phyloP scores from a whole-genome alignment of 1,140 invertebrate species.

The Phenacoccus solenopsis region DNA sequence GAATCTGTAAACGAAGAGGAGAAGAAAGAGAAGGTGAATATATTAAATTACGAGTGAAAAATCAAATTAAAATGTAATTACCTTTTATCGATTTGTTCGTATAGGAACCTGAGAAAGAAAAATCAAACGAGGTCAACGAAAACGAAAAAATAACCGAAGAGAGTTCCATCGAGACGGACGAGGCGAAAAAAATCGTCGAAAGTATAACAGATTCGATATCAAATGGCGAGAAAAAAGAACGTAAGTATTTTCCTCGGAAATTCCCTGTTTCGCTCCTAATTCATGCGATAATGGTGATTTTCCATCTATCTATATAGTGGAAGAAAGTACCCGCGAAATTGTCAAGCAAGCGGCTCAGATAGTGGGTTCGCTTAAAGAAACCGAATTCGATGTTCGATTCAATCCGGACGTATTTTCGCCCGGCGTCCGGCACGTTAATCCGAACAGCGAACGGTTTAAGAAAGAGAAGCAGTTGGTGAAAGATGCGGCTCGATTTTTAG shows the following conservation, averaged over 20 bases:
- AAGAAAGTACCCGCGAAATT: slow-evolving; percentile 77
- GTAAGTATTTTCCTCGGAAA: neutral
- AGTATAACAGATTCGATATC: slow-evolving; percentile 69
- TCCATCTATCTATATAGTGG: no score
- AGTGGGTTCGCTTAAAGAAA: slow-evolving; percentile 85
- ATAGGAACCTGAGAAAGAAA: slow-evolving; percentile 22
- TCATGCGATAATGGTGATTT: no score
- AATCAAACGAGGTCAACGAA: slow-evolving; percentile 28
- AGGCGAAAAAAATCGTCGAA: slow-evolving; percentile 85
- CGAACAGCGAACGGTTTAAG: slow-evolving; percentile 48
- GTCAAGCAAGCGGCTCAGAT: slow-evolving; percentile 75
- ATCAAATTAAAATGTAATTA: no score
- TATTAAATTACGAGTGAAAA: no score
- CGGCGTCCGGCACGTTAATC: slow-evolving; percentile 71
- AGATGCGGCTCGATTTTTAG: slow-evolving; percentile 88
- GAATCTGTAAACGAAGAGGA: slow-evolving; percentile 28
- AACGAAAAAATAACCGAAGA: slow-evolving; percentile 28
- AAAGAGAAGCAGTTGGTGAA: slow-evolving; percentile 80
- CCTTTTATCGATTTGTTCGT: neutral
- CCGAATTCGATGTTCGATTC: slow-evolving; percentile 92
- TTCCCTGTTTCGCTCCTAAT: neutral
- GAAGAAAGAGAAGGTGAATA: neutral
- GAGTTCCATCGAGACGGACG: slow-evolving; percentile 55
- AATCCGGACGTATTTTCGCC: slow-evolving; percentile 97
- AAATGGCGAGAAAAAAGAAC: slow-evolving; percentile 50